These are phyloP conservation scores for Fragum fragum DNA, from an alignment of 2,888 invertebrate species.

Conservation along the genomic window DNA sequence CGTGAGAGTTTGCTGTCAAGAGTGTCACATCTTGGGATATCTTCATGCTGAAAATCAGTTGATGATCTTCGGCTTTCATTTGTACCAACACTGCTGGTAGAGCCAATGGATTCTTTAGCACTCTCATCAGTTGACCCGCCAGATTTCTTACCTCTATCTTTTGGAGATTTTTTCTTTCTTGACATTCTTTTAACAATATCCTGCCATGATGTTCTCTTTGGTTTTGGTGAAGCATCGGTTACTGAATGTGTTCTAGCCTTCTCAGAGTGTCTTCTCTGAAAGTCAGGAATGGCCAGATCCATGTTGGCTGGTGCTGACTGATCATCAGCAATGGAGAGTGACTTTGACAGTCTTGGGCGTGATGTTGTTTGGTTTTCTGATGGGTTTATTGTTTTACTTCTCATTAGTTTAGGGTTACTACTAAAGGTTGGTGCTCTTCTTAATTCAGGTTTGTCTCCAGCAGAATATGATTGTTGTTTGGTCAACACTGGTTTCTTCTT, in stretches of 20 bases:
- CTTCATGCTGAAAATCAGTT: not conserved
- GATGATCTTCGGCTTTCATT: conserved; percentile 28
- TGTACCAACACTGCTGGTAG: conserved; percentile 9
- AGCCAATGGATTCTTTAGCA: conserved; percentile 15
- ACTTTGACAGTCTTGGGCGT: conserved; percentile 24
- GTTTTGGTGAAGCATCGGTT: not conserved
- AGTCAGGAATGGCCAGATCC: conserved; percentile 45
- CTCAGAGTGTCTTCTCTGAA: conserved; percentile 51
- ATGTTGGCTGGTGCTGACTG: conserved; percentile 46
- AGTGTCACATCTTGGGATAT: conserved; percentile 10
- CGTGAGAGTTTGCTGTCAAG: conserved; percentile 23
- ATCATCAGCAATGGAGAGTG: conserved; percentile 53
- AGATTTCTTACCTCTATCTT: conserved; percentile 15
- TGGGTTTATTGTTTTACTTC: conserved; percentile 49
- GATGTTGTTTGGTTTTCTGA: conserved; percentile 12
- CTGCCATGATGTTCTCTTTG: conserved; percentile 37
- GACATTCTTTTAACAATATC: conserved; percentile 13
- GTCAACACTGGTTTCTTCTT: conserved; percentile 34
- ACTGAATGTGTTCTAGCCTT: conserved; percentile 38
- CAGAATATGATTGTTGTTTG: conserved; percentile 30
- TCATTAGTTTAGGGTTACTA: conserved; percentile 47
- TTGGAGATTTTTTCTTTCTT: conserved; percentile 14
- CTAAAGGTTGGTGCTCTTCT: conserved; percentile 59
- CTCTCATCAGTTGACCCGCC: conserved; percentile 11
- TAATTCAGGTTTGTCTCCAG: conserved; percentile 31